Conservation (phyloP, 2,888 invertebrate genomes). For the Erynnis tages region DNA sequence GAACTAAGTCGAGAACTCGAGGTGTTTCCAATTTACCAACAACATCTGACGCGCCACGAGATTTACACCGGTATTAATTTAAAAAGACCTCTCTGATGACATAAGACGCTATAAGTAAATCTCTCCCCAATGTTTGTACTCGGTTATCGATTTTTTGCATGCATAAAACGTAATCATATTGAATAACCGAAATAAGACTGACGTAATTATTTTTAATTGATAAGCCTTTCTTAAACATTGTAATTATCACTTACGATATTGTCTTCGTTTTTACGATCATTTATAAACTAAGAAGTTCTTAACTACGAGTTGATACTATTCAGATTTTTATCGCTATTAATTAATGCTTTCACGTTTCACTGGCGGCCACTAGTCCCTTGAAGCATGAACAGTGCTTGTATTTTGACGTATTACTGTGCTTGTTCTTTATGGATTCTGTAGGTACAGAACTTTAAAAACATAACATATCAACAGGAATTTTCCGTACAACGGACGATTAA, state of each 20-base stretch:
- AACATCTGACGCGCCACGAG: conserved; percentile 58
- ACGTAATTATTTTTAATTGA: conserved; percentile 4
- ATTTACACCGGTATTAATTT: conserved; percentile 74
- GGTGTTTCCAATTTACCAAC: conserved; percentile 71
- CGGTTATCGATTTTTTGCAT: background rate
- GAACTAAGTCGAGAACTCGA: conserved; percentile 52
- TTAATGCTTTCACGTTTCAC: too few species aligned
- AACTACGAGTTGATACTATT: too few species aligned
- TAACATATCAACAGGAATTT: too few species aligned
- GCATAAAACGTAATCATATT: background rate
- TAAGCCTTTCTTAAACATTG: background rate
- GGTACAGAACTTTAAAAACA: too few species aligned
- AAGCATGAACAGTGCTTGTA: too few species aligned
- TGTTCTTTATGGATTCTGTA: too few species aligned
- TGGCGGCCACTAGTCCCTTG: too few species aligned
- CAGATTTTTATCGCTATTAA: too few species aligned
- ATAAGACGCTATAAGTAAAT: conserved; percentile 59
- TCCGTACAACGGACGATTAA: too few species aligned
- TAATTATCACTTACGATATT: background rate
- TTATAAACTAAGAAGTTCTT: too few species aligned
- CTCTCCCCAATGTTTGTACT: conserved; percentile 32
- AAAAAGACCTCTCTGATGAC: conserved; percentile 62
- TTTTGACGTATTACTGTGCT: too few species aligned
- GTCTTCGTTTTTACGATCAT: too few species aligned
- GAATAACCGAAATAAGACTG: conserved; percentile 1